A percentile compares a stretch with the other conserved stretches of the same genome.
Conservation (phyloP, 2,113 vertebrate genomes). For the human region GRCh38 chr4:136101501-136102000, state of each 20-base stretch:
- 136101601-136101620: background rate
- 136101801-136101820: background rate
- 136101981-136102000: constrained; percentile 20
- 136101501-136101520: background rate
- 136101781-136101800: background rate
- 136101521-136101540: background rate
- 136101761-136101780: background rate
- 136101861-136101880: background rate
- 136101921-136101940: background rate
- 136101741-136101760: background rate
- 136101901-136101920: background rate
- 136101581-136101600: background rate
- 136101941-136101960: constrained; percentile 46
- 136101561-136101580: background rate
- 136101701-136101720: background rate
- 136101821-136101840: background rate
- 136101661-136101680: background rate
- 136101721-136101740: background rate
- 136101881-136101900: background rate
- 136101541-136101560: background rate
- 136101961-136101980: constrained; percentile 22
- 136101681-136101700: background rate
- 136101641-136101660: background rate
- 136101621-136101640: background rate
- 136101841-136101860: background rate